phyloP scores from a whole-genome alignment of 2,888 invertebrate genomes.

The Pardosa pseudoannulata region DNA sequence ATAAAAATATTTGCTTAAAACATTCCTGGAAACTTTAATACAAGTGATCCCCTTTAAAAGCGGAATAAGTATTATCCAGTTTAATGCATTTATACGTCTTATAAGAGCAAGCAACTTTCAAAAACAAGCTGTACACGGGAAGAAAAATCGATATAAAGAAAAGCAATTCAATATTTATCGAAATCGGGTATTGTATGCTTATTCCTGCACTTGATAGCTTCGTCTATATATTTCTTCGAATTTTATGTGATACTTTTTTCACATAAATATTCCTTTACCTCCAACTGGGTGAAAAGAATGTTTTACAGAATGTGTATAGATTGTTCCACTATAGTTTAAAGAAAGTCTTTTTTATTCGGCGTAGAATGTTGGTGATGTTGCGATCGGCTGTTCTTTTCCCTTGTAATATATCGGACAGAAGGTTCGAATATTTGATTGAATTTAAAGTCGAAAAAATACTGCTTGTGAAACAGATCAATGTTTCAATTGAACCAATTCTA shows the following conservation, averaged over 20 bases:
- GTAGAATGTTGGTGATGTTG: neutral
- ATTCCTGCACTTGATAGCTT: conserved; percentile 53
- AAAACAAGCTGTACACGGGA: conserved; percentile 32
- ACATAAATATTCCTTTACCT: conserved; percentile 45
- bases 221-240: conserved; percentile 38
- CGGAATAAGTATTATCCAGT: neutral
- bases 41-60: neutral
- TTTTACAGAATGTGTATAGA: conserved; percentile 31
- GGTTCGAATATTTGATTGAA: neutral
- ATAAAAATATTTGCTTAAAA: no score
- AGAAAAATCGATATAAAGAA: conserved; percentile 57
- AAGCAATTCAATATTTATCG: conserved; percentile 69
- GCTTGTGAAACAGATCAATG: no score
- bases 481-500: no score
- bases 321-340: conserved; percentile 12
- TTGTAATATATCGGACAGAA: neutral
- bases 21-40: neutral
- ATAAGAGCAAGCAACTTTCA: conserved; percentile 24
- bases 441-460: no score
- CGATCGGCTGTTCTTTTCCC: neutral
- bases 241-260: conserved; percentile 39
- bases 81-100: neutral
- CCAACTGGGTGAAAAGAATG: conserved; percentile 21
- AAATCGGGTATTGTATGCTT: conserved; percentile 56
- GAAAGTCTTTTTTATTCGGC: neutral